Evolutionary conservation across 53 echinoderm and acorn worm genomes (phyloP).

Genomic region (Holothuria scabra): DNA sequence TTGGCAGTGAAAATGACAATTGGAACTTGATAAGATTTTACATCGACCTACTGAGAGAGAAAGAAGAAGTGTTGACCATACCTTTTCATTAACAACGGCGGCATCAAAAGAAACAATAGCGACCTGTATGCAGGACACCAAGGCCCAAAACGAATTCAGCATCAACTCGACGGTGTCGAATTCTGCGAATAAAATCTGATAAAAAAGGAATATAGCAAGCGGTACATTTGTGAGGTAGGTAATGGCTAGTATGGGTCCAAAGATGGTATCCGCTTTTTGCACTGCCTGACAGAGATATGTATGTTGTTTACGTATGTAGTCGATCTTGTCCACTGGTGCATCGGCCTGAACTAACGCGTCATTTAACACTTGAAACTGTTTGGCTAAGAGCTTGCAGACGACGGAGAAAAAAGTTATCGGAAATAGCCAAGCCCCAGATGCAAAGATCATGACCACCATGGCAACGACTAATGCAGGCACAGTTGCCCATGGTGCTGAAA

Average conservation of each 20-base stretch:
- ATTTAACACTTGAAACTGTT: conserved; percentile 9
- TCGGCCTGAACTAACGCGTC: not conserved
- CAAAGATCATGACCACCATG: not conserved
- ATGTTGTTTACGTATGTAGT: conserved; percentile 29
- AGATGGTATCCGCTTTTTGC: conserved; percentile 14
- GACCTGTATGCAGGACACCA: not conserved
- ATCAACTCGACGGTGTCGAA: not conserved
- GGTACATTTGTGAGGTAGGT: conserved; percentile 26
- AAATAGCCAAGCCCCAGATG: conserved; percentile 4
- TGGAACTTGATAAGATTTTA: too few relatives aligned
- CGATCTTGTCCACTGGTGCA: not conserved
- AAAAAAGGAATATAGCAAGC: conserved; percentile 20
- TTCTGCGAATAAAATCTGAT: conserved; percentile 19
- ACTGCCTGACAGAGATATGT: conserved; percentile 23
- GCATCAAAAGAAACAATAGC: conserved; percentile 24
- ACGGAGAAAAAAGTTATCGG: conserved; percentile 19
- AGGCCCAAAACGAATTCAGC: conserved; percentile 2
- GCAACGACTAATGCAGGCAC: not conserved
- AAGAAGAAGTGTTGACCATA: not conserved
- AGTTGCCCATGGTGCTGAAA: too few relatives aligned
- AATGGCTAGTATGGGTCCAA: conserved; percentile 18
- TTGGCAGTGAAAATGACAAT: too few relatives aligned
- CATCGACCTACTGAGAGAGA: too few relatives aligned
- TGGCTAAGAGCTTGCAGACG: conserved; percentile 2
- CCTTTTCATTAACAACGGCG: conserved; percentile 25